Conservation (phyloP, 2,888 invertebrate species). For the Furcula furcula region DNA sequence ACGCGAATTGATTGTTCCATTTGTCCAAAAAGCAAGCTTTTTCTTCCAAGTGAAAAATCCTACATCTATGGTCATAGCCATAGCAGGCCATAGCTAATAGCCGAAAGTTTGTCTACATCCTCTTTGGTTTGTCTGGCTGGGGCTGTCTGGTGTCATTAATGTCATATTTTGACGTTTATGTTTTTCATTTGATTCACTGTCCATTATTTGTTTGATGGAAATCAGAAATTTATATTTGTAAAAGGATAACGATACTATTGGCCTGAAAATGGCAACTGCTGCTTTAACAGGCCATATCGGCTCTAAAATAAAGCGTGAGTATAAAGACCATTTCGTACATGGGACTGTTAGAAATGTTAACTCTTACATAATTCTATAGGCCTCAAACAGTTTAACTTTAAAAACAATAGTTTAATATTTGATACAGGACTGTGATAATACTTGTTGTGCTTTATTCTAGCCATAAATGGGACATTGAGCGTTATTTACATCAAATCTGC, state of each 20-base stretch:
- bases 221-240: slow-evolving; percentile 9
- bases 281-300: slow-evolving; percentile 62
- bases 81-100: too few species aligned
- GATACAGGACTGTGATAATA: slow-evolving; percentile 1
- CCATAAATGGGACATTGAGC: slow-evolving; percentile 61
- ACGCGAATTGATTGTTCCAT: too few species aligned
- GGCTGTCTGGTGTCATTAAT: too few species aligned
- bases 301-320: slow-evolving; percentile 66
- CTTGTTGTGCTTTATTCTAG: slow-evolving; percentile 39
- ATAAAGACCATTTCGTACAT: slow-evolving; percentile 3
- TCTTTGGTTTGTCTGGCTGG: too few species aligned
- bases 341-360: slow-evolving; percentile 12
- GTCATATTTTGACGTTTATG: neutral
- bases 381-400: slow-evolving; percentile 4
- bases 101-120: too few species aligned
- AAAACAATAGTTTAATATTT: slow-evolving; percentile 7
- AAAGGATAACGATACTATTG: slow-evolving; percentile 15
- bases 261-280: slow-evolving; percentile 69
- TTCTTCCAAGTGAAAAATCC: too few species aligned
- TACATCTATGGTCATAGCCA: too few species aligned
- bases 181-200: slow-evolving; percentile 2
- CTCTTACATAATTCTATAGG: slow-evolving; percentile 59
- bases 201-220: slow-evolving; percentile 25
- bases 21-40: too few species aligned
- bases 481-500: slow-evolving; percentile 70